Evolutionary conservation across 2,797 vertebrate species (phyloP).

Genomic region (Melanotaenia pygmaea): DNA sequence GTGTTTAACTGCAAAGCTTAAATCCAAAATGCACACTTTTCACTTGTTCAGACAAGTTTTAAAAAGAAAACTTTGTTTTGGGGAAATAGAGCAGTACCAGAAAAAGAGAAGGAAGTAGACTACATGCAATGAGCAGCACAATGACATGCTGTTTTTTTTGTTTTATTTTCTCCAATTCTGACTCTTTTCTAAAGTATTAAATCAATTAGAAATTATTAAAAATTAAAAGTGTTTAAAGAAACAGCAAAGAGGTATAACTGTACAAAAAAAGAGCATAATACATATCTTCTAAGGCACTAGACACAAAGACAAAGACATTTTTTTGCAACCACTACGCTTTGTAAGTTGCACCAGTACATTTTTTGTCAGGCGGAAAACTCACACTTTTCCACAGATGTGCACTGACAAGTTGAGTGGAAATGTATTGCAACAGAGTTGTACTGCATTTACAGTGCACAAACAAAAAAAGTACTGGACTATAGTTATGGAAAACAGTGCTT

Average conservation of each 20-base stretch:
- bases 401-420: background rate
- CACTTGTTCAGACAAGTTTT: background rate
- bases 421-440: background rate
- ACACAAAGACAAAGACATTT: background rate
- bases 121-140: slow-evolving; percentile 7
- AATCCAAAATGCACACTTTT: background rate
- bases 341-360: slow-evolving; percentile 42
- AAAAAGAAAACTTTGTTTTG: slow-evolving; percentile 8
- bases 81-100: slow-evolving; percentile 29
- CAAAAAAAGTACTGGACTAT: background rate
- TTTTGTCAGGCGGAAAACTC: slow-evolving; percentile 51
- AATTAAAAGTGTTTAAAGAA: background rate
- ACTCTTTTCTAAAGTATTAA: slow-evolving; percentile 14
- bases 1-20: background rate
- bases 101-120: slow-evolving; percentile 67
- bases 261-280: background rate
- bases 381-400: slow-evolving; percentile 50
- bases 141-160: background rate
- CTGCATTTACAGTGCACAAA: background rate
- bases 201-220: background rate
- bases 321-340: slow-evolving; percentile 25
- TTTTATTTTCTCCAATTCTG: slow-evolving; percentile 2
- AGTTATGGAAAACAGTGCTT: background rate
- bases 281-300: background rate
- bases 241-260: background rate